Evolutionary conservation across 2,888 invertebrate genomes (phyloP), one percentile per base, ranked within the genome.

Genomic region (Pterobdella sp.): DNA sequence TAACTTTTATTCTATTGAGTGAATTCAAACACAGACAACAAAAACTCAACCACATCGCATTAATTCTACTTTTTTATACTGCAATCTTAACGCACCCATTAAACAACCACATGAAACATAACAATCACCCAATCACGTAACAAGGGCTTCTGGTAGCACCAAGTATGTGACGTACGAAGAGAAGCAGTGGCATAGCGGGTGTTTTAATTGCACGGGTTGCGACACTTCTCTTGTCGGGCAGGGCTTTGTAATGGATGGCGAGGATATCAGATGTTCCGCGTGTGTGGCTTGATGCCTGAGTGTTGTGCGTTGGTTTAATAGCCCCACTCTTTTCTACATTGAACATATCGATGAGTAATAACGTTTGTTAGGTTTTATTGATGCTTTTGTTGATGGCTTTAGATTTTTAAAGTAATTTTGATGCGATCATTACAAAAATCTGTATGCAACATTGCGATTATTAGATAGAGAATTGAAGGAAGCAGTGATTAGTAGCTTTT

Each of bases 141-240:
- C 71, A 71, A 63, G 71, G n/a, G 56, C 34, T 18, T 71, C 71
- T 86, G 94, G 94, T 81, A 94, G 94, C 84, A 94, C 94, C 74
- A 91, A 96, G 82, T 98, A 97, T 88, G 97, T 98, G 87, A 96
- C 96, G 76, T 98, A 98, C 87, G 97, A 98, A 86, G 96, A 97
- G 86, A 91, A 94, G 78, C 96, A 98, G 86, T 98, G 98, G 98
- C 97, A 98, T 88, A 97, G 97, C 87, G 95, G 96, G 86, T 82
- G 83, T 78, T 98, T 98, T 88, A 91, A 92, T 86, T 98, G 97
- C 87, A 94, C 93, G 82, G 90, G 90, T 81, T 98, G 97, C 88
- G 90, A 91, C 85, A 90, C 90, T 78, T 93, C 94, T 75, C 88
- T 98, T 81, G 97, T 97, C 64, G 97, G 97, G 81, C 92, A 93